A percentile compares a stretch with the other conserved stretches of the same genome.
Evolutionary conservation across 23 tunicate genomes (phyloP).

Genomic region (Halocynthia roretzi): DNA sequence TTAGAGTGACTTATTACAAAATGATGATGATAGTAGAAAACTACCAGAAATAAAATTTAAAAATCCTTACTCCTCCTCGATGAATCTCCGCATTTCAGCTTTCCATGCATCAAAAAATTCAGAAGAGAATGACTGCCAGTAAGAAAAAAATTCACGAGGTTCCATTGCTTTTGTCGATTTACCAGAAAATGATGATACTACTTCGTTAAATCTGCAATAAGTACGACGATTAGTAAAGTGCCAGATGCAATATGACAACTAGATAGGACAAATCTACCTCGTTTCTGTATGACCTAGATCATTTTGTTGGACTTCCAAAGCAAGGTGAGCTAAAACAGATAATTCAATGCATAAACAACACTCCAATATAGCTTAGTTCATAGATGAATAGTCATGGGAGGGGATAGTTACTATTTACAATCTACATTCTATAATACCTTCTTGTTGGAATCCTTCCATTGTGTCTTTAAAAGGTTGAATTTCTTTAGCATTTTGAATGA

Average conservation of each 20-base stretch:
- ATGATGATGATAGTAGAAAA: not conserved
- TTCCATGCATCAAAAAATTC: conserved; percentile 32
- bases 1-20: not conserved
- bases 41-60: not conserved
- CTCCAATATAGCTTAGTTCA: too few relatives aligned
- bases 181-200: not conserved
- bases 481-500: conserved; percentile 14
- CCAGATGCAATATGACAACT: not conserved
- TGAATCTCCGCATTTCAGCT: conserved; percentile 1
- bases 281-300: not conserved
- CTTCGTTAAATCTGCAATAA: conserved; percentile 13
- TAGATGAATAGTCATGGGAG: too few relatives aligned
- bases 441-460: conserved; percentile 27
- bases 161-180: conserved; percentile 14
- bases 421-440: conserved; percentile 1
- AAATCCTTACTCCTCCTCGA: conserved; percentile 27
- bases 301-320: not conserved
- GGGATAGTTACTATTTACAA: too few relatives aligned
- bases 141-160: conserved; percentile 37
- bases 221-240: not conserved
- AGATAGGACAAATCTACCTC: not conserved
- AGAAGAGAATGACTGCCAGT: conserved; percentile 28
- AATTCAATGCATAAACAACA: not conserved
- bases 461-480: conserved; percentile 29
- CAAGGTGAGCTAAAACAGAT: conserved; percentile 9